Percentiles rank a stretch among this genome's conserved stretches.
Evolutionary conservation across 1,140 invertebrate genomes (phyloP).

Genomic region (Drosophila mayri): DNA sequence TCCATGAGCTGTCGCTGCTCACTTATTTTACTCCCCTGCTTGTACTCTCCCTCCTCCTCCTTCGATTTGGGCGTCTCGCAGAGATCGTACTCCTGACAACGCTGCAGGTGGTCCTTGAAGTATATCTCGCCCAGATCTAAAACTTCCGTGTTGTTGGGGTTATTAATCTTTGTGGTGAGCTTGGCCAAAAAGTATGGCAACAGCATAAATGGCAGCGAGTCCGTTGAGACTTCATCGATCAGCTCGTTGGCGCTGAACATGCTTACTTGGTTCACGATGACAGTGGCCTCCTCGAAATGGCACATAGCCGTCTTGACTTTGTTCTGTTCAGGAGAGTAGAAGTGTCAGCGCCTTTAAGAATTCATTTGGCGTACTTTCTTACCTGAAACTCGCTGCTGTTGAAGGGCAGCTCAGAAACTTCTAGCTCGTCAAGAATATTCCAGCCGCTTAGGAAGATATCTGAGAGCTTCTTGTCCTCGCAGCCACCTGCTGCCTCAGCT

Average conservation of each 20-base stretch:
- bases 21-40: conserved; percentile 34
- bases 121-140: conserved; percentile 92
- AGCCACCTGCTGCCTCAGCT: conserved; percentile 7
- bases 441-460: conserved; percentile 88
- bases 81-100: conserved; percentile 92
- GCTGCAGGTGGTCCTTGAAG: conserved; percentile 92
- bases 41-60: conserved; percentile 1
- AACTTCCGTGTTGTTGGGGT: conserved; percentile 89
- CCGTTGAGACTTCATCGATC: conserved; percentile 94
- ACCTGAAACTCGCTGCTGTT: conserved; percentile 88
- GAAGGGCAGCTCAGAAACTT: conserved; percentile 86
- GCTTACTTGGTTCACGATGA: conserved; percentile 90
- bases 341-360: neutral
- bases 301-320: conserved; percentile 89
- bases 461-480: conserved; percentile 65
- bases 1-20: conserved; percentile 80
- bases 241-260: conserved; percentile 96
- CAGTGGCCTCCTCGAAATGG: conserved; percentile 91
- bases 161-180: conserved; percentile 87
- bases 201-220: conserved; percentile 93
- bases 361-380: neutral
- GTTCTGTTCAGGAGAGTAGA: conserved; percentile 85
- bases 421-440: conserved; percentile 87
- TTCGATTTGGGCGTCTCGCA: conserved; percentile 85
- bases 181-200: conserved; percentile 93